Conservation (phyloP, 2,888 invertebrate species). For the Phaonia tiefii region DNA sequence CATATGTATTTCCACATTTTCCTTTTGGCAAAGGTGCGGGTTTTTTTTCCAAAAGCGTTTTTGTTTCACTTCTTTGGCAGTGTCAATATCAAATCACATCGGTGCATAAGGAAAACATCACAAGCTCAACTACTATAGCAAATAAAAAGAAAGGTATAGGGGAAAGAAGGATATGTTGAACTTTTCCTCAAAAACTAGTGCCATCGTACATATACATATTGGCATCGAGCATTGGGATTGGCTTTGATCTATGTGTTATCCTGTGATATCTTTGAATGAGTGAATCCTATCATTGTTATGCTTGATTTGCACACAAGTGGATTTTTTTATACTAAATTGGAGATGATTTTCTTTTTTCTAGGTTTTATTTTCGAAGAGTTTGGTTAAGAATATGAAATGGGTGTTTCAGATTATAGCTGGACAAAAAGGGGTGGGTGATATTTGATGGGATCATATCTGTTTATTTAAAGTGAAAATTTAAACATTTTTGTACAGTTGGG, state of each 20-base stretch:
- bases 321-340: constrained; percentile 41
- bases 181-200: no score
- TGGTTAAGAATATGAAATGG: not conserved
- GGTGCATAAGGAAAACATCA: constrained; percentile 53
- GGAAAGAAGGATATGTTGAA: no score
- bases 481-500: no score
- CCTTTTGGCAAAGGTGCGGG: constrained; percentile 20
- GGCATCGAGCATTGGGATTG: constrained; percentile 59
- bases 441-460: not conserved
- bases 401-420: not conserved
- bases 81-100: constrained; percentile 67
- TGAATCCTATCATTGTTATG: constrained; percentile 65
- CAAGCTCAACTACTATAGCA: constrained; percentile 27
- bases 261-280: constrained; percentile 66
- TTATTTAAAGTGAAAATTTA: no score
- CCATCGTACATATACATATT: constrained; percentile 5
- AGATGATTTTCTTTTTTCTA: not conserved
- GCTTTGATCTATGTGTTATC: constrained; percentile 78
- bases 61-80: constrained; percentile 27
- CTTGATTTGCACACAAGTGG: constrained; percentile 63
- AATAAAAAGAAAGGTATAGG: no score
- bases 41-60: constrained; percentile 23
- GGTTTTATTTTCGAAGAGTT: not conserved
- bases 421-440: no score
- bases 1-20: constrained; percentile 53